These are phyloP conservation scores for Unio pictorum DNA, from an alignment of 2,888 invertebrate species.

Conservation along the genomic window DNA sequence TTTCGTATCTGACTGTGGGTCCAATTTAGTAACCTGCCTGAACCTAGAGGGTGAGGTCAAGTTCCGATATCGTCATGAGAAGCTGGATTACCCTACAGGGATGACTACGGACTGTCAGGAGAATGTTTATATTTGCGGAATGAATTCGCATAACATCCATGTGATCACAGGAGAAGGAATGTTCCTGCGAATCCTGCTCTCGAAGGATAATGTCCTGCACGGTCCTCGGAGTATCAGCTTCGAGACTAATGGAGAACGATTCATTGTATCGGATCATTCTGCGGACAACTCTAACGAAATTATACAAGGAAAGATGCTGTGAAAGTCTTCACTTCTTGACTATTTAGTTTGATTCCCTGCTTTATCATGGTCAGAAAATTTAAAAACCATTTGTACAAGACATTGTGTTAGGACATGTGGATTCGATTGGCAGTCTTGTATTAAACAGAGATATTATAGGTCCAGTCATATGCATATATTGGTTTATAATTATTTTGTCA, in stretches of 20 bases:
- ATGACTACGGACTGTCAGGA: conserved; percentile 26
- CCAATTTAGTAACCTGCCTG: conserved; percentile 15
- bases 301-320: conserved; percentile 12
- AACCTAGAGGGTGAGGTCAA: conserved; percentile 17
- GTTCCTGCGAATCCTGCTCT: conserved; percentile 20
- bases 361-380: no score
- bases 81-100: conserved; percentile 20
- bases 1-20: conserved; percentile 22
- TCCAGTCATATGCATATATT: no score
- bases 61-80: conserved; percentile 26
- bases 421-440: no score
- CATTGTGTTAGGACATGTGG: no score
- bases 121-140: conserved; percentile 32
- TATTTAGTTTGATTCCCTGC: no score
- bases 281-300: conserved; percentile 23
- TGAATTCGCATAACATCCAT: conserved; percentile 32
- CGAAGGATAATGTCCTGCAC: conserved; percentile 8
- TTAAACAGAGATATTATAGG: no score
- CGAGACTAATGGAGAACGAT: conserved; percentile 20
- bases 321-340: no score
- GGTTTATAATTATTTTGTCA: no score
- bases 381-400: no score
- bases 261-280: conserved; percentile 22
- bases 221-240: conserved; percentile 27
- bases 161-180: conserved; percentile 22